Conservation (phyloP, 30 jellyfish, hydroid and myxozoan genomes). For the Rhopilema esculentum region DNA sequence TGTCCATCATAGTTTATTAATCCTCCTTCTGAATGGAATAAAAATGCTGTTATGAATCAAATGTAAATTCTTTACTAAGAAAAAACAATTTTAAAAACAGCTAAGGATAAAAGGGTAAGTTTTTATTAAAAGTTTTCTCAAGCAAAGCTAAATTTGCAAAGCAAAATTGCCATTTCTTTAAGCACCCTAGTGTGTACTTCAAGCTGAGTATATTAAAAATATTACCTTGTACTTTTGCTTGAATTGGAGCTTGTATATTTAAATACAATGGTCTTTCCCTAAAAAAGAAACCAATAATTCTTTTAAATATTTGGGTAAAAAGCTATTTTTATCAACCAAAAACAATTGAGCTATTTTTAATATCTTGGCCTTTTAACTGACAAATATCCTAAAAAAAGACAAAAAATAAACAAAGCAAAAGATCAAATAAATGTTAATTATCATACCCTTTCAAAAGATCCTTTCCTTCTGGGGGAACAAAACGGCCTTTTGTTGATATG, state of each 20-base stretch:
- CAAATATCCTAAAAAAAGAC: too few relatives aligned
- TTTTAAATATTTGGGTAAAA: not conserved
- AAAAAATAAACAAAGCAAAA: not conserved
- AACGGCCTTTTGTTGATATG: slow-evolving; percentile 62
- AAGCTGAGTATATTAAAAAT: too few relatives aligned
- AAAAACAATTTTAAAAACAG: not conserved
- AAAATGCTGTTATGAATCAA: not conserved
- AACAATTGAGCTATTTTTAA: not conserved
- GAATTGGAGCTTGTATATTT: slow-evolving; percentile 79
- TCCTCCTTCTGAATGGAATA: too few relatives aligned
- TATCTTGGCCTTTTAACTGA: too few relatives aligned
- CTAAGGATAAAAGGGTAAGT: not conserved
- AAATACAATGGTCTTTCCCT: slow-evolving; percentile 79
- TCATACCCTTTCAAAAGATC: slow-evolving; percentile 32
- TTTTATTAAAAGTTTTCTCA: not conserved
- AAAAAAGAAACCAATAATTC: not conserved
- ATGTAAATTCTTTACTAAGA: not conserved
- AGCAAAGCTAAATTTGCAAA: not conserved
- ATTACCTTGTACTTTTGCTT: slow-evolving; percentile 93
- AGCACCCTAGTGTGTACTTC: too few relatives aligned
- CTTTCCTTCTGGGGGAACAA: slow-evolving; percentile 67
- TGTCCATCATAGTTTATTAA: too few relatives aligned
- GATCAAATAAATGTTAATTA: not conserved
- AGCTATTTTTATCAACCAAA: not conserved
- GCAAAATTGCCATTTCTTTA: too few relatives aligned